Evolutionary conservation across 2,113 vertebrate species (phyloP), one percentile per base, ranked within the genome.

Genomic region (Saccopteryx bilineata): DNA sequence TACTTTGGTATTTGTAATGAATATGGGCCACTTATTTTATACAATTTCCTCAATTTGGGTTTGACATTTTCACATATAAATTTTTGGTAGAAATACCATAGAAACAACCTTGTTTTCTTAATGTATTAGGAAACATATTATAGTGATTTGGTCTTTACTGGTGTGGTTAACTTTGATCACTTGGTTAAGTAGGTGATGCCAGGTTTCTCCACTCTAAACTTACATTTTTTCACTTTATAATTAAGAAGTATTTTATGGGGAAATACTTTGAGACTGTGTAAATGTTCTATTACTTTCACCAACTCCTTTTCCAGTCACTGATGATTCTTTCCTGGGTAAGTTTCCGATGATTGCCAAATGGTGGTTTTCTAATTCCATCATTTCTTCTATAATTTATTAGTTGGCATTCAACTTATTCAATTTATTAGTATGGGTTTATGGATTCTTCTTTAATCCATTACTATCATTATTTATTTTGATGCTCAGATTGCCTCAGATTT

Each of bases 281-380:
- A 50, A 56, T 86, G 46, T 28, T 71, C 58, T 96, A 4, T 60
- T 95, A 68, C 50, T 72, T 96, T 75, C 48, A 71, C 12, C 23
- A 46, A 46, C 4, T 82, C 39, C 81, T 92, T 94, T 74, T 90
- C 87, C 24, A n/a, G 72, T 31, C 63, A 56, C 54, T 52, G n/a
- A 81, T 89, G 24, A 75, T 83, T 85, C 33, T 89, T 96, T 76
- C 4, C 48, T 58, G n/a, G 79, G 74, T 74, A 71, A 85, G 58
- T 75, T 80, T 95, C 60, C 87, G 23, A 78, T 96, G 60, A 21
- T 84, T 88, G 66, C 54, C 54, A 93, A 71, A 81, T 72, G 61
- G 15, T 87, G 60, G 11, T 84, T 87, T 87, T 85, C 69, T 89
- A 56, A 94, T 92, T 86, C 60, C 13, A 1, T 91, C 31, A 74